Base-by-base conservation (phyloP, 2,797 vertebrate species). In the Chaunax sp. region DNA sequence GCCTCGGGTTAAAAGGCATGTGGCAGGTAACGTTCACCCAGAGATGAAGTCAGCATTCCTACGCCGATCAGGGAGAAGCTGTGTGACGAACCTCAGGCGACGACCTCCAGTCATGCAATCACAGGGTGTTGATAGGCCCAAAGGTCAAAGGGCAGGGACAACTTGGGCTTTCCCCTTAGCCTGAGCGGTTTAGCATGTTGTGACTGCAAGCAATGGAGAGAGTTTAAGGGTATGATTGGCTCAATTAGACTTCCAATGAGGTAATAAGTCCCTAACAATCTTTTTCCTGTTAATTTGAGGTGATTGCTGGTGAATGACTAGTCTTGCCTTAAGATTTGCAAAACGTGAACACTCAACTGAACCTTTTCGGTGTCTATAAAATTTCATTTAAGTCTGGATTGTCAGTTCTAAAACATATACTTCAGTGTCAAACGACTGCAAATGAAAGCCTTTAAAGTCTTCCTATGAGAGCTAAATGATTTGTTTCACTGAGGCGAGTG, bases 111-210 rank as follows among this genome's bases (percentile, higher is more conserved):
- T 57, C 63, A 74, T 68, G 53, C 2, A 26, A 78, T 88, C 64
- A 81, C 80, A 81, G 73, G 14, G 22, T 52, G 35, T 52, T 49
- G 15, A 52, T 14, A 41, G 69, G 64, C 23, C 8, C n/a, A n/a
- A n/a, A 28, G 69, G 76, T 79, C 77, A 77, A 57, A 80, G 78
- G 82, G 33, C 61, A 62, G 54, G 22, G 37, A 60, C 43, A 38
- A 66, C 43, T 45, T 13, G 7, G 22, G 57, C 33, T 30, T 25
- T 10, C 46, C 72, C 72, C 70, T 13, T 22, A 77, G 72, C 82
- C 55, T 35, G 55, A 51, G 41, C 41, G 25, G 46, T 61, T 58
- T 22, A 45, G 37, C 46, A 38, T 4, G 20, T 28, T 22, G 30
- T 64, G 69, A 81, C 45, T 69, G 22, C 18, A 43, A 56, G 49